Evolutionary conservation across 1,140 invertebrate genomes (phyloP).

Genomic region (Campoletis sonorensis): DNA sequence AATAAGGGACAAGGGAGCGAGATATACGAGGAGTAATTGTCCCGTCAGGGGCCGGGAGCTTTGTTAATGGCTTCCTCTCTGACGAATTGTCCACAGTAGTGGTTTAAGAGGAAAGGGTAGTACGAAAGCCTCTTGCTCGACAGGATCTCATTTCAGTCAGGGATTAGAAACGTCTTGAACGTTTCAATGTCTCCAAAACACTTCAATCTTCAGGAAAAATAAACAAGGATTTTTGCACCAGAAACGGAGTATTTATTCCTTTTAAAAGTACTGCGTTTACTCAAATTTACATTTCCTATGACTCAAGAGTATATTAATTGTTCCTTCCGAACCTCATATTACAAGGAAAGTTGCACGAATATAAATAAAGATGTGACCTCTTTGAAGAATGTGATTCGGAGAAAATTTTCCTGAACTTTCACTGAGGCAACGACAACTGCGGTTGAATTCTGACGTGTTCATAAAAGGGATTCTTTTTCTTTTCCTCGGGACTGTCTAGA

Average conservation of each 20-base stretch:
- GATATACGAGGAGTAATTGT: not conserved
- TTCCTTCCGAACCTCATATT: too few relatives aligned
- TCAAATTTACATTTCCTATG: too few relatives aligned
- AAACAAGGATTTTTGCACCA: not conserved
- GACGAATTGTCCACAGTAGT: slow-evolving; percentile 7
- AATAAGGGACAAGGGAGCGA: not conserved
- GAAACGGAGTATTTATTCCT: not conserved
- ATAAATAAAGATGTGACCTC: too few relatives aligned
- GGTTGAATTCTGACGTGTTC: too few relatives aligned
- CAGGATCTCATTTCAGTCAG: not conserved
- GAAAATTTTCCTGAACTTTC: too few relatives aligned
- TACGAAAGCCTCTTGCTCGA: not conserved
- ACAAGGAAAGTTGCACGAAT: too few relatives aligned
- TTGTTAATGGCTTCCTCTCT: slow-evolving; percentile 6
- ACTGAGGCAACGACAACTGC: too few relatives aligned
- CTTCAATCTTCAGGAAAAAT: not conserved
- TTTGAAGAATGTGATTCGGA: too few relatives aligned
- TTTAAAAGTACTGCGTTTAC: too few relatives aligned
- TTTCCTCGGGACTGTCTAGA: not conserved
- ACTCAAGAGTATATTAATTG: too few relatives aligned
- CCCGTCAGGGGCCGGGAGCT: not conserved
- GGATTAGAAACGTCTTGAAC: not conserved
- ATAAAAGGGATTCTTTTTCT: not conserved
- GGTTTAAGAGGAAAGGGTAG: not conserved
- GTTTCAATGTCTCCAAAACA: not conserved